A percentile compares a stretch with the other conserved stretches of the same genome.
Evolutionary conservation across 2,113 vertebrate species (phyloP).

Genomic region (Riparia riparia): DNA sequence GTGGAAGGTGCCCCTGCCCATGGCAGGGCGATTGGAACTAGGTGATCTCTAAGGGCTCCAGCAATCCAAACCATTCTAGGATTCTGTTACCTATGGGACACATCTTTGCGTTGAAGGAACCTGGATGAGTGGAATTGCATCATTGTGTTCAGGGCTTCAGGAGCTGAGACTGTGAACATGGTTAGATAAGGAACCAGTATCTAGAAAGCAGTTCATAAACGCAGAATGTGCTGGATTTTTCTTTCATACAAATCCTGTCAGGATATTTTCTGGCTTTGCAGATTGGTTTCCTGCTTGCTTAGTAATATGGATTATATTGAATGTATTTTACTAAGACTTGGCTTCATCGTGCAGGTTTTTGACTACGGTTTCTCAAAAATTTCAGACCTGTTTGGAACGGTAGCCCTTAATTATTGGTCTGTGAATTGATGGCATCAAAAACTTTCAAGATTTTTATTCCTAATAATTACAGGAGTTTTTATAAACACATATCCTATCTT

Average conservation of each 20-base stretch:
- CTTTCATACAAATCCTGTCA: not conserved
- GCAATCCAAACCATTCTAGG: not conserved
- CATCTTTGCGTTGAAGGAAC: not conserved
- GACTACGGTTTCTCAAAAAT: not conserved
- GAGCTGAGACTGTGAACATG: not conserved
- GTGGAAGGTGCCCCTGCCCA: not conserved
- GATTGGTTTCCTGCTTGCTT: not conserved
- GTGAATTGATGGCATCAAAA: conserved; percentile 10
- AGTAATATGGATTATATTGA: not conserved
- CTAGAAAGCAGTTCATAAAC: not conserved
- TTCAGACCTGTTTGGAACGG: not conserved
- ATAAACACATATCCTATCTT: conserved; percentile 21
- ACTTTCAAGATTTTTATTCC: not conserved
- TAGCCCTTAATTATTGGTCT: not conserved
- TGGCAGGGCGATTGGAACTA: not conserved
- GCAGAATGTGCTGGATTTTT: not conserved
- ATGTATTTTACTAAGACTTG: not conserved
- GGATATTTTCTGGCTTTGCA: not conserved
- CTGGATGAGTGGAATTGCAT: not conserved
- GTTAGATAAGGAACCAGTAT: not conserved
- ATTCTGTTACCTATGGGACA: not conserved
- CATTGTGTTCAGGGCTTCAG: not conserved
- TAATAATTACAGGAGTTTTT: conserved; percentile 7
- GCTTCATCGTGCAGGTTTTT: not conserved
- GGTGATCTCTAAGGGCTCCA: not conserved